phyloP scores from a whole-genome alignment of 1,140 invertebrate genomes.

The Nasonia longicornis region DNA sequence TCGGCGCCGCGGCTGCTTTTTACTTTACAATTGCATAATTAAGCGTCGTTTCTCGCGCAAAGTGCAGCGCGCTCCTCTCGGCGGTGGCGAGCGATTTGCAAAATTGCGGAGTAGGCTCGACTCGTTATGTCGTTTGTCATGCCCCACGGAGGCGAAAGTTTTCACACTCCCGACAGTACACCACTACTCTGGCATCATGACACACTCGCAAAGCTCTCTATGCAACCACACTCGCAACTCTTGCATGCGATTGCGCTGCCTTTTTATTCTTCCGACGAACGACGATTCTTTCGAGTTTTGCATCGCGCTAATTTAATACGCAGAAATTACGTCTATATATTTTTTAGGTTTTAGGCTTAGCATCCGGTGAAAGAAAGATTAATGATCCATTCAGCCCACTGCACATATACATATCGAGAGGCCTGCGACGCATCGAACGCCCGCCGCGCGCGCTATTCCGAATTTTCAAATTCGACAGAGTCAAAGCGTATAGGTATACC shows the following conservation, averaged over 20 bases:
- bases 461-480: neutral
- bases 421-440: too few species aligned
- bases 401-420: too few species aligned
- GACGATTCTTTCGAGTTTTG: too few species aligned
- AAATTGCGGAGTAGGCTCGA: conserved; percentile 47
- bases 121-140: conserved; percentile 48
- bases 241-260: neutral
- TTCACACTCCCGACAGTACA: neutral
- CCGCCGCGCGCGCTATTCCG: neutral
- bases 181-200: neutral
- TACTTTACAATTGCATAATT: conserved; percentile 46
- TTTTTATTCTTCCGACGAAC: neutral
- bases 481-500: neutral
- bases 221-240: neutral
- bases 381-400: too few species aligned
- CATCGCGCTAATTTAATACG: too few species aligned
- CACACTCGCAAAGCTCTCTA: neutral
- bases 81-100: conserved; percentile 26
- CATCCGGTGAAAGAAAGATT: too few species aligned
- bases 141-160: conserved; percentile 12
- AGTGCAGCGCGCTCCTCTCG: neutral
- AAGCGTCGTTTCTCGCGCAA: conserved; percentile 29
- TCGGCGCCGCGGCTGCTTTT: conserved; percentile 26
- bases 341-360: too few species aligned
- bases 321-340: too few species aligned